Evolutionary conservation across 2,113 vertebrate genomes (phyloP).

Genomic region (Heterotilapia buettikoferi): DNA sequence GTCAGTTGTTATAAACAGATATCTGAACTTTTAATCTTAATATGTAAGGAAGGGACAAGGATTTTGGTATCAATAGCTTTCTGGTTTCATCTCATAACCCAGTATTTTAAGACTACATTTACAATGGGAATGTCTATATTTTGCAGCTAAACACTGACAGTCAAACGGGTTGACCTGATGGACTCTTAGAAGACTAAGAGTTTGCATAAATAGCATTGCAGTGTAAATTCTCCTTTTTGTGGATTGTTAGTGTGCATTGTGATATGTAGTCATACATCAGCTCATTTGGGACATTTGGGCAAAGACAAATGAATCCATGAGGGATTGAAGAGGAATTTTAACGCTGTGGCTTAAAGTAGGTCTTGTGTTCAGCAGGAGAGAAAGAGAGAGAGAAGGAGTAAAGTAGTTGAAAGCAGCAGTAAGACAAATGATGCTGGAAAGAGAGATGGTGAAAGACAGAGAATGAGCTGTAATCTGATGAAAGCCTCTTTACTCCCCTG

Average conservation of each 20-base stretch:
- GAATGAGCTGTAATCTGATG: conserved; percentile 67
- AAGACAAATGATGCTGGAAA: conserved; percentile 22
- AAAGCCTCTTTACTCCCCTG: conserved; percentile 66
- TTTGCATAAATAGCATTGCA: background rate
- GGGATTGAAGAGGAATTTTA: conserved; percentile 4
- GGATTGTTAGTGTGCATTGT: background rate
- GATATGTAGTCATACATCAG: background rate
- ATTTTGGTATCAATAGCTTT: background rate
- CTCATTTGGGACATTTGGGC: background rate
- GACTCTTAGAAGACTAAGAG: background rate
- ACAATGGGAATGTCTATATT: background rate
- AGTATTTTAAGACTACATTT: background rate
- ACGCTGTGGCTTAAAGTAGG: background rate
- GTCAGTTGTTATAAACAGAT: background rate
- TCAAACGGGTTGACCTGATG: background rate
- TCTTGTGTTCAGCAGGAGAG: background rate
- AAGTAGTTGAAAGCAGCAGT: conserved; percentile 27
- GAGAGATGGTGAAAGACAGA: conserved; percentile 34
- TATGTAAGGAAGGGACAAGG: background rate
- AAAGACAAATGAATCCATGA: conserved; percentile 11
- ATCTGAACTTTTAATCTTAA: background rate
- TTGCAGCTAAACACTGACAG: background rate
- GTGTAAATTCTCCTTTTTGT: background rate
- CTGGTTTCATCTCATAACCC: background rate
- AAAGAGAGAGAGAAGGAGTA: background rate